Conservation (phyloP, 2,113 vertebrate species). For the Sander vitreus region DNA sequence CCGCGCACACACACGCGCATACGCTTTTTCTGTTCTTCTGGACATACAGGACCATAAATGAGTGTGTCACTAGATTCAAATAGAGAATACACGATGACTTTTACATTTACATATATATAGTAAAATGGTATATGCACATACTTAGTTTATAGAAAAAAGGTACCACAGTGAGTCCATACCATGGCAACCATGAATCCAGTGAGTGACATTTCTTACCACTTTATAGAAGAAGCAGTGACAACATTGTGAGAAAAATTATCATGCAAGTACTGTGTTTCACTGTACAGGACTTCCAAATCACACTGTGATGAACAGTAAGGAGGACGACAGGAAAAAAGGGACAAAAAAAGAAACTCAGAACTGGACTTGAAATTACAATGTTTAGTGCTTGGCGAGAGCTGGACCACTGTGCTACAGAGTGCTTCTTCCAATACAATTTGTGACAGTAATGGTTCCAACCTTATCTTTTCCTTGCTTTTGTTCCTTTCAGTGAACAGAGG, state of each 20-base stretch:
- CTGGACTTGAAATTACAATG: slow-evolving; percentile 31
- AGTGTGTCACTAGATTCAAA: too few species aligned
- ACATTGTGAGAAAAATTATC: background rate
- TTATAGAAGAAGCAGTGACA: background rate
- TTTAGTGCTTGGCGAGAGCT: slow-evolving; percentile 15
- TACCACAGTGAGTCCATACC: background rate
- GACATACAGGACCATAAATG: background rate
- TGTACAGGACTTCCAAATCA: background rate
- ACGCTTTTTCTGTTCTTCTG: background rate
- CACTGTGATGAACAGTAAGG: background rate
- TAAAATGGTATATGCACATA: background rate
- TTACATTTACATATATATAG: too few species aligned
- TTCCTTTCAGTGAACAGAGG: slow-evolving; percentile 25
- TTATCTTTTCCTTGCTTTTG: slow-evolving; percentile 32
- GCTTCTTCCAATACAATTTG: slow-evolving; percentile 3
- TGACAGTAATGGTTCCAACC: slow-evolving; percentile 34
- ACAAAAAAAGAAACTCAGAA: background rate
- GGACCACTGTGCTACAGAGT: slow-evolving; percentile 12
- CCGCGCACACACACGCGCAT: background rate
- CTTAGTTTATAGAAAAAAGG: background rate
- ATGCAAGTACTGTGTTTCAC: background rate
- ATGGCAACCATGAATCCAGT: background rate
- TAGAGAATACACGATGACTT: too few species aligned
- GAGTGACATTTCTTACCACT: background rate
- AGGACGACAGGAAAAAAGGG: background rate